A percentile compares a stretch with the other conserved stretches of the same genome.
Conservation (phyloP, 2,888 invertebrate species). For the Machimus rusticus region DNA sequence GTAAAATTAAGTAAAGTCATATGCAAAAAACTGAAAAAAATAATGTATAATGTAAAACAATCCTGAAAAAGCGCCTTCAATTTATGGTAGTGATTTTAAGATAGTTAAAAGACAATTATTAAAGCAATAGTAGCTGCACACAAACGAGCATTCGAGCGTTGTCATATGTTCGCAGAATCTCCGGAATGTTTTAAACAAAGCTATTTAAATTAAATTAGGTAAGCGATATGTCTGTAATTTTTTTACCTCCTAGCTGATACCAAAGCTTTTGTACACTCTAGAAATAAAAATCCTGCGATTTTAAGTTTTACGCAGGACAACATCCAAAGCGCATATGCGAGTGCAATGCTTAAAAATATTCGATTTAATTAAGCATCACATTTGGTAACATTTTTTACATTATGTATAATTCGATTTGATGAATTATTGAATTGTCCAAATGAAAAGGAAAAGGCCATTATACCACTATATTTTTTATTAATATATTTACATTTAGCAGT, state of each 20-base stretch:
- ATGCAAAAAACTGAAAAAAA: neutral
- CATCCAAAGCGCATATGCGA: neutral
- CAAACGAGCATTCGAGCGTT: neutral
- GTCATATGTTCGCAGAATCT: neutral
- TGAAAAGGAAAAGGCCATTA: neutral
- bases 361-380: neutral
- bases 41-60: slow-evolving; percentile 17
- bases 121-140: neutral
- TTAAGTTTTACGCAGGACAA: neutral
- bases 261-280: slow-evolving; percentile 27
- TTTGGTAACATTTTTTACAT: neutral
- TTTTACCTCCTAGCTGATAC: slow-evolving; percentile 29
- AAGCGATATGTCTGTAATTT: slow-evolving; percentile 10
- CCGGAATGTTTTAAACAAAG: neutral
- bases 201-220: neutral
- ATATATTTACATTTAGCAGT: neutral
- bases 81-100: slow-evolving; percentile 9
- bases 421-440: neutral
- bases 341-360: neutral
- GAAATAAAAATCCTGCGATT: neutral
- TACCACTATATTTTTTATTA: neutral
- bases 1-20: neutral
- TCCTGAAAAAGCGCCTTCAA: slow-evolving; percentile 45
- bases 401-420: neutral
- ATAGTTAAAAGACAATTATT: neutral